Conservation (phyloP, 2,888 invertebrate species). For the Melipona bicolor region DNA sequence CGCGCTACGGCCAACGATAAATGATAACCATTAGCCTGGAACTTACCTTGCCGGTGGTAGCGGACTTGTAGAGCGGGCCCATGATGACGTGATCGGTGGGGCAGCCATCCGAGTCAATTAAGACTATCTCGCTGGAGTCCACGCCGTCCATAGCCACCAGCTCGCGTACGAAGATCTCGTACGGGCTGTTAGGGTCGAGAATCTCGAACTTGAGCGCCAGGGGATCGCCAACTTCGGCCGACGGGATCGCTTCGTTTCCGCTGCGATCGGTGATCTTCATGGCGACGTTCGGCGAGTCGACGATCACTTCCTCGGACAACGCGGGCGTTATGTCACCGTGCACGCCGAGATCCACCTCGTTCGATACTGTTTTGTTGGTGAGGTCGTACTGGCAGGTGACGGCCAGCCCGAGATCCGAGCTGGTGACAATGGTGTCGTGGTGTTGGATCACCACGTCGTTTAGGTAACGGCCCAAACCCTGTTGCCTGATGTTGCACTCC, state of each 20-base stretch:
- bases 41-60: constrained; percentile 91
- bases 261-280: constrained; percentile 96
- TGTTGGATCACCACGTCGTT: constrained; percentile 98
- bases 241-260: constrained; percentile 92
- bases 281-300: constrained; percentile 97
- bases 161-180: constrained; percentile 97
- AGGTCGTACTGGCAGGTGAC: constrained; percentile 97
- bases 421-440: constrained; percentile 97
- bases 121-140: constrained; percentile 95
- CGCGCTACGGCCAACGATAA: constrained; percentile 5
- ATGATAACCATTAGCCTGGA: constrained; percentile 27
- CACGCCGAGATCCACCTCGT: constrained; percentile 95
- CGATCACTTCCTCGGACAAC: constrained; percentile 95
- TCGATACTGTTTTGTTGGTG: constrained; percentile 96
- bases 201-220: constrained; percentile 96
- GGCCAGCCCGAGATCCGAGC: constrained; percentile 95
- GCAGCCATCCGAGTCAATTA: constrained; percentile 96
- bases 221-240: constrained; percentile 97
- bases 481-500: constrained; percentile 96
- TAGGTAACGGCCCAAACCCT: constrained; percentile 93
- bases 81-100: constrained; percentile 97
- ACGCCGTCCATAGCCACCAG: constrained; percentile 97
- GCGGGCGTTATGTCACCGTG: constrained; percentile 94
- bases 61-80: constrained; percentile 95
- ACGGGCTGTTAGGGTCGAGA: constrained; percentile 95